A percentile compares a stretch with the other conserved stretches of the same genome.
Conservation (phyloP, 2,888 invertebrate genomes). For the Lasioglossum zephyrum region DNA sequence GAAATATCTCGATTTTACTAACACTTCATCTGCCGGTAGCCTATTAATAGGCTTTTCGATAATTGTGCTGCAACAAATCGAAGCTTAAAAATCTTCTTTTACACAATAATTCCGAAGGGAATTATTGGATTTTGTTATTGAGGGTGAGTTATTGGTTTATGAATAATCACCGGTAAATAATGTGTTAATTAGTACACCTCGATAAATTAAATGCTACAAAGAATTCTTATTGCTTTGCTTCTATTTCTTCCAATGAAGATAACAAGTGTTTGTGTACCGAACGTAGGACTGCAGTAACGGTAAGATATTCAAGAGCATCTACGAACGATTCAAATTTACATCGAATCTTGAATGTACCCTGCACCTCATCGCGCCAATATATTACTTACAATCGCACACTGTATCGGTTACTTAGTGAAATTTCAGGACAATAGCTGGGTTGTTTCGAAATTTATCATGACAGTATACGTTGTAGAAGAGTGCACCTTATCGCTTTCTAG, state of each 20-base stretch:
- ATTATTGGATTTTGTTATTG: no score
- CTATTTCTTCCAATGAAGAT: neutral
- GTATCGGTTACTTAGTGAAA: constrained; percentile 33
- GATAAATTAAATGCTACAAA: neutral
- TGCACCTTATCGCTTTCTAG: constrained; percentile 44
- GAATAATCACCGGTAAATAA: no score
- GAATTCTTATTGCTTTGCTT: neutral
- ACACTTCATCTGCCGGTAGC: no score
- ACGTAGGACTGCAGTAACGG: neutral
- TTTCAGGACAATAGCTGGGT: constrained; percentile 42
- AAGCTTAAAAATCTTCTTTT: no score
- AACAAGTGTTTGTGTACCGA: neutral
- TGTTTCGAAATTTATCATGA: constrained; percentile 39
- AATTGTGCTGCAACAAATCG: no score
- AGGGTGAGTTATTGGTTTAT: no score
- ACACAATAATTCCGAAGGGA: no score
- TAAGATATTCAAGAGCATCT: neutral
- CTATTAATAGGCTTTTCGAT: no score
- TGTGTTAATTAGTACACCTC: neutral
- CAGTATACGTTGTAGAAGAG: constrained; percentile 43
- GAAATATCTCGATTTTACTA: neutral
- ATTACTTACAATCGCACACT: constrained; percentile 21
- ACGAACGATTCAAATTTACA: neutral
- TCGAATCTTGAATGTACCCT: neutral
- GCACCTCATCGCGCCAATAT: constrained; percentile 19